Evolutionary conservation across 2,113 vertebrate species (phyloP), one percentile per base, ranked within the genome.

Genomic region (Mustelus asterias): DNA sequence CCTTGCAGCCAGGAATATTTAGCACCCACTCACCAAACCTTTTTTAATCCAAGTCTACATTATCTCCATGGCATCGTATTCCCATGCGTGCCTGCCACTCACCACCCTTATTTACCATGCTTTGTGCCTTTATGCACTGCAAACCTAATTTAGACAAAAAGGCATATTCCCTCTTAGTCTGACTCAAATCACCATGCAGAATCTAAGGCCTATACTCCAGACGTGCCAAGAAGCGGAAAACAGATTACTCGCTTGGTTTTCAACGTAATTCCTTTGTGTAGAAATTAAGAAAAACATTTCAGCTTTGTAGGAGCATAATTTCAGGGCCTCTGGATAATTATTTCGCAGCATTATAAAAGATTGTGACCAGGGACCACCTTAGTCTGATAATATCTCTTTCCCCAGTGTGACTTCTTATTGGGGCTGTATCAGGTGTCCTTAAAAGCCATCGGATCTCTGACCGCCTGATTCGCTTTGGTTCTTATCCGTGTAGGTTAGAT

Each of bases 241-340:
- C 41, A 37, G 67, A 95, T 72, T 70, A 72, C 93, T 29, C 26
- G 69, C 67, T 29, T 69, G 37, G 41, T 48, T 70, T 48, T 41
- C 92, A 94, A 67, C 26, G n/a, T 26, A 48, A 95, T 70, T 54
- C 65, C 48, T 54, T 94, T 69, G 37, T 48, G 41, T 95, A 18
- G 67, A 72, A 14, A 95, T 58, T 72, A 67, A 72, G 41, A 72
- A 11, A 72, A 95, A 44, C 29, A 95, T 95, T 95, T 11, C 5
- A 69, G 11, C 24, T 95, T 95, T 69, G 67, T 6, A 14, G 26
- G 22, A 29, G 3, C 44, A 48, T 70, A 95, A 67, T 37, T 95
- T 72, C 65, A 95, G 93, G 67, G 60, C n/a, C 93, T 70, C 9
- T 72, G 22, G 41, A 72, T 95, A 48, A 95, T 95, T 70, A 95